A percentile compares a stretch with the other conserved stretches of the same genome.
These are phyloP conservation scores for Circaetus cinerascens DNA, from an alignment of 2,113 vertebrate genomes.

Conservation along the genomic window DNA sequence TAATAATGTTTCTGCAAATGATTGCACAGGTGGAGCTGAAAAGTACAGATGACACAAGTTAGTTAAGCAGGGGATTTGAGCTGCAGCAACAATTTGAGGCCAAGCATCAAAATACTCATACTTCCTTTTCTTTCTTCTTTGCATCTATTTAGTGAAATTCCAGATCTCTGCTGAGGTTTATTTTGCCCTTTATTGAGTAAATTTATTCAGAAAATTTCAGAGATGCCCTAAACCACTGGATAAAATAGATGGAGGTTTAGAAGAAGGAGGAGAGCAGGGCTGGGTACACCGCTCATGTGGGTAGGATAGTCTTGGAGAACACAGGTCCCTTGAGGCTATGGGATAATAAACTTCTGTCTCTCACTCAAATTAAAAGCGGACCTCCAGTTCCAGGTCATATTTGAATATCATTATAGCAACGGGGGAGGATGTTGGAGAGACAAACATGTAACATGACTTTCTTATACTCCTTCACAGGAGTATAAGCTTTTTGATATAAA, in stretches of 20 bases:
- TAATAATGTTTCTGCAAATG: slow-evolving; percentile 65
- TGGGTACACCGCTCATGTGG: neutral
- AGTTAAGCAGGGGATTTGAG: slow-evolving; percentile 18
- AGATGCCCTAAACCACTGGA: neutral
- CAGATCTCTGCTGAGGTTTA: neutral
- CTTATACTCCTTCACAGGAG: neutral
- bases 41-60: slow-evolving; percentile 53
- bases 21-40: slow-evolving; percentile 57
- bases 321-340: neutral
- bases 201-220: neutral
- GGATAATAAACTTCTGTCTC: neutral
- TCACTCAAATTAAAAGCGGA: neutral
- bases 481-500: neutral
- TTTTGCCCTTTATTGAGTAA: neutral
- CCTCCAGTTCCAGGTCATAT: neutral
- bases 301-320: neutral
- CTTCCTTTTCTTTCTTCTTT: neutral
- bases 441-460: neutral
- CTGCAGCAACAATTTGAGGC: neutral
- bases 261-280: neutral
- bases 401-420: neutral
- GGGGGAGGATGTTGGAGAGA: neutral
- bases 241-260: neutral
- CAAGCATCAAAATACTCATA: neutral
- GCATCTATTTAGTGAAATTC: neutral